Conservation (phyloP, 1,140 invertebrate species). For the Drosophila mojavensis region DNA sequence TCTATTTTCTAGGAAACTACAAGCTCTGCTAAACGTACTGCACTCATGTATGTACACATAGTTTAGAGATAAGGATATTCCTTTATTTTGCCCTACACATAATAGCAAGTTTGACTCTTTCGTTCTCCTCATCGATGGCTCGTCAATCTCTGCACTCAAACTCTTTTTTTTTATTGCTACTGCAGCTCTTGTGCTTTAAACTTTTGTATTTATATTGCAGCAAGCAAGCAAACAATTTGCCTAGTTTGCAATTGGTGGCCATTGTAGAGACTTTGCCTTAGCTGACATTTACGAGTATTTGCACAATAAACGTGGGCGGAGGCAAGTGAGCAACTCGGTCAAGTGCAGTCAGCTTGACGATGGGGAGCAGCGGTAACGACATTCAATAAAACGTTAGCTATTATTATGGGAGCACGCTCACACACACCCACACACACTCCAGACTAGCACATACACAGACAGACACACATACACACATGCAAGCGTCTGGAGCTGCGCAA, state of each 20-base stretch:
- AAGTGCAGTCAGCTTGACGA: constrained; percentile 40
- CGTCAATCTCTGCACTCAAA: not conserved
- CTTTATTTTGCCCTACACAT: too few species aligned
- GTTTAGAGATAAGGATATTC: too few species aligned
- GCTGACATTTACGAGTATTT: constrained; percentile 61
- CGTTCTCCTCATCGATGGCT: not conserved
- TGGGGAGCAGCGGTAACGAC: constrained; percentile 43
- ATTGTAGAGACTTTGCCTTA: constrained; percentile 28
- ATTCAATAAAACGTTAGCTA: constrained; percentile 80
- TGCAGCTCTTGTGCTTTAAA: not conserved
- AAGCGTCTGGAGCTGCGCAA: constrained; percentile 29
- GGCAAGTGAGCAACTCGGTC: constrained; percentile 25
- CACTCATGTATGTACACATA: too few species aligned
- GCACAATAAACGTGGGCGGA: constrained; percentile 57
- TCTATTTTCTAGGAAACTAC: too few species aligned
- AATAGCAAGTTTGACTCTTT: too few species aligned
- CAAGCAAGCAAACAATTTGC: constrained; percentile 29
- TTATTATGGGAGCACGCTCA: constrained; percentile 49
- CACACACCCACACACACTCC: not conserved
- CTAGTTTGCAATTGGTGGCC: constrained; percentile 20
- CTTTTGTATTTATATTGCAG: not conserved
- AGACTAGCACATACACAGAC: not conserved
- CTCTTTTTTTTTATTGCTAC: not conserved
- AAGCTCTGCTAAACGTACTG: too few species aligned
- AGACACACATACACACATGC: not conserved